Evolutionary conservation across 2,888 invertebrate genomes (phyloP), one percentile per base, ranked within the genome.

Genomic region (Leptura quadrifasciata): DNA sequence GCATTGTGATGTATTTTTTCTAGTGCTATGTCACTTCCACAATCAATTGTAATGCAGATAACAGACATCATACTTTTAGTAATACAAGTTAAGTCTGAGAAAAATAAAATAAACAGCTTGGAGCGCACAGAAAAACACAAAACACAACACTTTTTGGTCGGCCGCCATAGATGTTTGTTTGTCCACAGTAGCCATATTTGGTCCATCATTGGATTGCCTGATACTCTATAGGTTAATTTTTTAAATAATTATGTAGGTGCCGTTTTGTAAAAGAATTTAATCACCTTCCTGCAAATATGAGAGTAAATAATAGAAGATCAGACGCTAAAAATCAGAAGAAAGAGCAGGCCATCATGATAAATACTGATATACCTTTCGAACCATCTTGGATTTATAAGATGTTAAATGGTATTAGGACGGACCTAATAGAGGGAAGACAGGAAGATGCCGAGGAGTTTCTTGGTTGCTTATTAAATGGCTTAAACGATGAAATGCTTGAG

Each of bases 361-460:
- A 92, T 80, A 91, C 93, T 54, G 97, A 96, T 52, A 91, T 93
- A n/a, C 94, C 97, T 58, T 95, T 98, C 82, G 98, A 98, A 87
- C 97, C 98, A n/a, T 92, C 92, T 70, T 94, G 95, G 82, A 95
- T 97, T 17, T 95, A 96, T 86, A 94, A 95, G 80, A 94, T 97
- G 90, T 91, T 98, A 85, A 93, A 95, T 79, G 94, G 95, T 60
- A 93, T 95, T 52, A 93, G 94, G 83, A 92, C 91, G n/a, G 93
- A 93, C 79, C 91, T 94, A 58, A 94, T 96, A 70, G 96, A 97
- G 88, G 98, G 97, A 0, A 91, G 96, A 20, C 98, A 98, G 89
- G 98, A 98, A 88, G 98, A 99, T 90, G 98, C 98, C 0, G 98
- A 99, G 89, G 98, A 99, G 88, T 98, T 98, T 90, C 92, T 98